Percentiles rank a stretch among this genome's conserved stretches.
Conservation (phyloP, 2,888 invertebrate genomes). For the Trisateles emortualis region DNA sequence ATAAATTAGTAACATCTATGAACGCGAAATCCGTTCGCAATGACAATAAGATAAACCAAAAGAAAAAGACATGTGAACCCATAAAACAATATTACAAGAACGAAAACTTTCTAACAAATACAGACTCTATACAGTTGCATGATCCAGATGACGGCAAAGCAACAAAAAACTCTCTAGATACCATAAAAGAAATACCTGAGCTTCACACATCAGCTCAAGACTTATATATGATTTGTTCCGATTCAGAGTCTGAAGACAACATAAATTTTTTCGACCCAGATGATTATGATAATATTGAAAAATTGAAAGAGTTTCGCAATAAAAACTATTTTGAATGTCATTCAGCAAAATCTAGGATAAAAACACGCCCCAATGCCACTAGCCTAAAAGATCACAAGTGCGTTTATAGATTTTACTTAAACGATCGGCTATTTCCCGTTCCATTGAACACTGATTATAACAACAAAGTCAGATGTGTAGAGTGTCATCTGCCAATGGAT, state of each 20-base stretch:
- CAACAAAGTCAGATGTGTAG: slow-evolving; percentile 79
- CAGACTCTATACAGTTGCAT: slow-evolving; percentile 56
- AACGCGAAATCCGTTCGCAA: slow-evolving; percentile 36
- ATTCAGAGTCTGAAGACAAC: slow-evolving; percentile 60
- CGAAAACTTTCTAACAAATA: slow-evolving; percentile 63
- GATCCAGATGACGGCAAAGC: slow-evolving; percentile 43
- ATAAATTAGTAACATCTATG: slow-evolving; percentile 25
- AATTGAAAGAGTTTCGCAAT: slow-evolving; percentile 81
- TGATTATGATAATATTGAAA: slow-evolving; percentile 53
- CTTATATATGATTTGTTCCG: slow-evolving; percentile 51
- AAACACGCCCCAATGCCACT: slow-evolving; percentile 54
- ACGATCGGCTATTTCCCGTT: slow-evolving; percentile 86
- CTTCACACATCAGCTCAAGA: slow-evolving; percentile 36
- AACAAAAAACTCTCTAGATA: slow-evolving; percentile 58
- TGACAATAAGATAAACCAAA: slow-evolving; percentile 30
- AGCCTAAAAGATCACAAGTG: slow-evolving; percentile 77
- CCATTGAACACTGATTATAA: slow-evolving; percentile 77
- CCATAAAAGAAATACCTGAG: slow-evolving; percentile 71
- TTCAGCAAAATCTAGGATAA: slow-evolving; percentile 74
- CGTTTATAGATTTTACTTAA: slow-evolving; percentile 84
- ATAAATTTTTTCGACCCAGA: slow-evolving; percentile 53
- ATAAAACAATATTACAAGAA: slow-evolving; percentile 74
- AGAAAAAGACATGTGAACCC: slow-evolving; percentile 30
- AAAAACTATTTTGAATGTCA: slow-evolving; percentile 89
- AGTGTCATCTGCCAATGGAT: slow-evolving; percentile 79